Evolutionary conservation across 2,113 vertebrate species (phyloP), one percentile per base, ranked within the genome.

Genomic region (Caloenas nicobarica): DNA sequence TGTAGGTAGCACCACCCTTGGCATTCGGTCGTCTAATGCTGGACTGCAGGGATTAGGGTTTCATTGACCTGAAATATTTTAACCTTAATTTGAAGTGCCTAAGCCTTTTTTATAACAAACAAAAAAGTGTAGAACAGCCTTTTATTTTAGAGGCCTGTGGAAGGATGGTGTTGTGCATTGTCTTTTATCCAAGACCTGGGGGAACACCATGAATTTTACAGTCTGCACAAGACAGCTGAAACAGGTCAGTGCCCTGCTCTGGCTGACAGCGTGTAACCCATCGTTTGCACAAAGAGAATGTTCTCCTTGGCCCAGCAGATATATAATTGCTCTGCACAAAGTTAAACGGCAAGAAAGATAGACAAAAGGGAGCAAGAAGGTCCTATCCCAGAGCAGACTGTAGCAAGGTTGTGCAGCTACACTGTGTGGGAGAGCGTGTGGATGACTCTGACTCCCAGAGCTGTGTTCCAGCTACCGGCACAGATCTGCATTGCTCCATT

Each of bases 371-470:
- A 86, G 26, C 16, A 56, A 73, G 29, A 48, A 44, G 26, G 18
- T 72, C 44, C 53, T 18, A 19, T 53, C 16, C 22, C 14, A 73
- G 34, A 31, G 44, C 1, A 65, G 29, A 61, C 50, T 34, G 28
- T 40, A 61, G 33, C 21, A 73, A 91, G 36, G 18, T 8, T 61
- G 26, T 6, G 1, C 11, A 57, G n/a, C 46, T 66, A 18, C 16
- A 16, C 18, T 33, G 15, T 17, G 2, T 21, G 11, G 23, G 31
- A 81, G 23, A 53, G 62, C 1, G 0, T 0, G 0, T 62, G 66
- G 25, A 80, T 23, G 42, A 76, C 19, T 28, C 28, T 23, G 40
- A n/a, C 13, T 7, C 5, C 18, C 13, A 1, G 0, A 13, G 31
- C 1, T 1, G 8, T 31, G 31, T 74, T 88, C 53, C 38, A 29